Evolutionary conservation across 2,888 invertebrate genomes (phyloP).

Genomic region (Formica aserva): DNA sequence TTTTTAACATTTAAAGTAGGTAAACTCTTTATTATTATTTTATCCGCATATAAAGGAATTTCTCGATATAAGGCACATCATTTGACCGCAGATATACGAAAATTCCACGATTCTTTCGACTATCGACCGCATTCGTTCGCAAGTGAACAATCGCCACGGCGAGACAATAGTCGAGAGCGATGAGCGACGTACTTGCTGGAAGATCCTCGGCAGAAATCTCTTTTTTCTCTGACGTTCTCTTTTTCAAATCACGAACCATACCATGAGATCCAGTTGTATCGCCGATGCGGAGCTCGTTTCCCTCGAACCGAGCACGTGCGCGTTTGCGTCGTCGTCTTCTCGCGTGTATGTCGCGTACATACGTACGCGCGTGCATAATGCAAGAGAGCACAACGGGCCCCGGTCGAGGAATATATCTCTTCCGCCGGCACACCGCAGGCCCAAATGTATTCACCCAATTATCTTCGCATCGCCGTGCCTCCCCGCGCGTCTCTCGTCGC

Average conservation of each 20-base stretch:
- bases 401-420: slow-evolving; percentile 57
- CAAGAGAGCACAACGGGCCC: slow-evolving; percentile 37
- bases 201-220: slow-evolving; percentile 33
- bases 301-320: slow-evolving; percentile 36
- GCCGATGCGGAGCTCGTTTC: slow-evolving; percentile 39
- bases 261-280: slow-evolving; percentile 17
- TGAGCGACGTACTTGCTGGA: slow-evolving; percentile 7
- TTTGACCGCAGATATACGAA: slow-evolving; percentile 22
- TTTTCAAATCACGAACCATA: slow-evolving; percentile 47
- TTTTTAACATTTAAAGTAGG: slow-evolving; percentile 16
- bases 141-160: slow-evolving; percentile 41
- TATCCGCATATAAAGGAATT: not conserved
- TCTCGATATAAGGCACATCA: slow-evolving; percentile 22
- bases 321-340: slow-evolving; percentile 27
- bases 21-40: slow-evolving; percentile 26
- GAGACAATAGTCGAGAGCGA: slow-evolving; percentile 36
- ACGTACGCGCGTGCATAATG: slow-evolving; percentile 62
- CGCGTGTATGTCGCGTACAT: slow-evolving; percentile 47
- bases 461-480: slow-evolving; percentile 73
- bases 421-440: slow-evolving; percentile 58
- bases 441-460: slow-evolving; percentile 78
- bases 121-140: slow-evolving; percentile 24
- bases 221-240: slow-evolving; percentile 15
- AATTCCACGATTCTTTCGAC: slow-evolving; percentile 24
- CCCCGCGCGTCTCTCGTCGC: slow-evolving; percentile 34